These are phyloP conservation scores for Lampris megalopsis DNA, from an alignment of 2,113 vertebrate genomes.

Conservation along the genomic window DNA sequence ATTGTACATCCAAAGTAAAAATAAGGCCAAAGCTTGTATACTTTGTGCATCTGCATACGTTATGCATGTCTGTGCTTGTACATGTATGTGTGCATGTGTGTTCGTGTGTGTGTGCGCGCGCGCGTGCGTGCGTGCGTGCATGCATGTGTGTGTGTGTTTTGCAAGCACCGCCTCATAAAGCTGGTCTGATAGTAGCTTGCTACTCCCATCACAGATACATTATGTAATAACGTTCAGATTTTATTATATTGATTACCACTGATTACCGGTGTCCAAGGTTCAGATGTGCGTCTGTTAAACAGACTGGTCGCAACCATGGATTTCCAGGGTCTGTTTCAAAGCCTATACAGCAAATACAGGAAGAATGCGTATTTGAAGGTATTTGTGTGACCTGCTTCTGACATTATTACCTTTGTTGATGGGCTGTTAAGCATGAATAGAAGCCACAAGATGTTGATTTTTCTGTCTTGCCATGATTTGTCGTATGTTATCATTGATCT, in stretches of 20 bases:
- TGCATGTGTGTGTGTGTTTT: neutral
- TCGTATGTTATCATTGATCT: neutral
- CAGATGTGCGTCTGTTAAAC: conserved; percentile 26
- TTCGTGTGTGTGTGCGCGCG: too few species aligned
- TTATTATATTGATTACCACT: conserved; percentile 31
- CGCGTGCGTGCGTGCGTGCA: too few species aligned
- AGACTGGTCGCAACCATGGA: conserved; percentile 55
- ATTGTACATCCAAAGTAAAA: too few species aligned
- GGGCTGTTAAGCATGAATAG: neutral
- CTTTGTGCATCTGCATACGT: too few species aligned
- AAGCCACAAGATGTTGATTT: neutral
- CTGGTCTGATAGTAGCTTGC: conserved; percentile 5
- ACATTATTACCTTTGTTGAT: neutral
- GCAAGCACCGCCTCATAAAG: neutral
- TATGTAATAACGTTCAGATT: conserved; percentile 33
- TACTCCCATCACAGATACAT: neutral
- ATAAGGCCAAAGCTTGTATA: too few species aligned
- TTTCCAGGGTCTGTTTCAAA: conserved; percentile 53
- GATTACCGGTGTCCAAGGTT: conserved; percentile 69
- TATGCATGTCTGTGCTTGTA: too few species aligned
- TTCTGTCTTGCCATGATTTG: neutral
- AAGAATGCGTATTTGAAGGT: conserved; percentile 54
- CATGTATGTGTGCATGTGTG: too few species aligned
- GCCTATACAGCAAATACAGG: conserved; percentile 57
- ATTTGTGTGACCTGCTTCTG: conserved; percentile 38